Percentiles rank a stretch among this genome's conserved stretches.
Evolutionary conservation across 2,888 invertebrate genomes (phyloP).

Genomic region (Malacosoma neustria): DNA sequence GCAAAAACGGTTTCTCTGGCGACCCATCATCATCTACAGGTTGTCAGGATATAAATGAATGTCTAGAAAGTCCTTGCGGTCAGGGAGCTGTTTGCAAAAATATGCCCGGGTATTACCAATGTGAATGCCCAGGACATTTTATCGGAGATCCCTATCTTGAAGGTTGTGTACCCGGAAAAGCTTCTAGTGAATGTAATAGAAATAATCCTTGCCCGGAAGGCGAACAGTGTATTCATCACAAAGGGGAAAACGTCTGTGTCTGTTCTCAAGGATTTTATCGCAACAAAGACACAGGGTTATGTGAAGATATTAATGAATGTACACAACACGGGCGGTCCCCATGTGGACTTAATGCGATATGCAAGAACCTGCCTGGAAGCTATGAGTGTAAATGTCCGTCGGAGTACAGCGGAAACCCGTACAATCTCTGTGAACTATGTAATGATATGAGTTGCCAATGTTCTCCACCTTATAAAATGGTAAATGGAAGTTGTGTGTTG

Average conservation of each 20-base stretch:
- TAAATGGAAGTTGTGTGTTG: conserved; percentile 88
- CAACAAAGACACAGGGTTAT: conserved; percentile 81
- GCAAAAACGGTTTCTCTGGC: conserved; percentile 87
- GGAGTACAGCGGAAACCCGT: conserved; percentile 93
- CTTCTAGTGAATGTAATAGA: conserved; percentile 82
- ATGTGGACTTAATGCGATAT: conserved; percentile 92
- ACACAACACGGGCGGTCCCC: conserved; percentile 83
- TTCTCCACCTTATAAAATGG: conserved; percentile 89
- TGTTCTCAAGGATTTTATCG: conserved; percentile 92
- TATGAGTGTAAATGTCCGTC: conserved; percentile 94
- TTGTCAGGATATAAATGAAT: conserved; percentile 93
- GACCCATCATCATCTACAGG: conserved; percentile 77
- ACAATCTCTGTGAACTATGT: conserved; percentile 89
- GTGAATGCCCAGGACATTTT: conserved; percentile 90
- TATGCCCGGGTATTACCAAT: conserved; percentile 88
- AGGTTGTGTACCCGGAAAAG: conserved; percentile 80
- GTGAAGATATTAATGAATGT: conserved; percentile 92
- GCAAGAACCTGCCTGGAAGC: conserved; percentile 93
- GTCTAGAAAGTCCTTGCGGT: conserved; percentile 86
- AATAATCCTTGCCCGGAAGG: conserved; percentile 86
- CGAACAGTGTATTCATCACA: conserved; percentile 89
- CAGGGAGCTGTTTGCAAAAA: conserved; percentile 91
- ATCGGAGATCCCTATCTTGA: conserved; percentile 86
- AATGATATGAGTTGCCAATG: conserved; percentile 89
- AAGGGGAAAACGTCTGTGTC: conserved; percentile 89